Evolutionary conservation across 1,140 invertebrate species (phyloP), one percentile per base, ranked within the genome.

Genomic region (Ceratina australensis): DNA sequence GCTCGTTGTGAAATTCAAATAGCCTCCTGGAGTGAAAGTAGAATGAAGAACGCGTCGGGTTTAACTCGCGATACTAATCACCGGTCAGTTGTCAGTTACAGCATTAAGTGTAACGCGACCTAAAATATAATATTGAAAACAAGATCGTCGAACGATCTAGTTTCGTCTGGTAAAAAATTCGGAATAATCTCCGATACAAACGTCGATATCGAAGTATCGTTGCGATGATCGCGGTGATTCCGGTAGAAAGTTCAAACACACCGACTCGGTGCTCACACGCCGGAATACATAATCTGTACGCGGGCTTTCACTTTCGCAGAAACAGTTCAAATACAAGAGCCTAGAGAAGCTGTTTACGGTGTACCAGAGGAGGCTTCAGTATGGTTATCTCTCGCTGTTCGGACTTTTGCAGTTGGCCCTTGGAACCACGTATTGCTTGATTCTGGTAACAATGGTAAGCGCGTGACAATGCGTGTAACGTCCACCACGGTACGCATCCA

Each of bases 371-470:
- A 94, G 95, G 82, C 90, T 97, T 71, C 95, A 96, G 83, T 94
- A 96, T 89, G 95, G 95, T 66, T 95, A 96, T 82, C 94, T 97
- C 47, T 95, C 95, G 64, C 93, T 96, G 57, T 96, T 96, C 87
- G 93, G 97, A 50, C 92, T 96, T 3, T 90, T 97, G 28, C 94
- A 96, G 85, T 88, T 95, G 77, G 81, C 94, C 22, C 93, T 96
- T 50, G 94, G 94, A 65, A 87, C 94, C 8, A 91, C 92, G 1
- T 95, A 96, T 86, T 93, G 95, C 49, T 79, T 93, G 42, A 78
- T 95, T 56, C 90, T 96, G 47, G 86, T 95, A 74, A 93, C 92
- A 61, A 92, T 90, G 87, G 91, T 93, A 87, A 93, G 93, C 56
- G 13, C 10, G 18, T 57, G 15, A 52, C 24, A 67, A 52, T 67